These are phyloP conservation scores for Stegana nigrithorax DNA, from an alignment of 2,888 invertebrate genomes.

Conservation along the genomic window DNA sequence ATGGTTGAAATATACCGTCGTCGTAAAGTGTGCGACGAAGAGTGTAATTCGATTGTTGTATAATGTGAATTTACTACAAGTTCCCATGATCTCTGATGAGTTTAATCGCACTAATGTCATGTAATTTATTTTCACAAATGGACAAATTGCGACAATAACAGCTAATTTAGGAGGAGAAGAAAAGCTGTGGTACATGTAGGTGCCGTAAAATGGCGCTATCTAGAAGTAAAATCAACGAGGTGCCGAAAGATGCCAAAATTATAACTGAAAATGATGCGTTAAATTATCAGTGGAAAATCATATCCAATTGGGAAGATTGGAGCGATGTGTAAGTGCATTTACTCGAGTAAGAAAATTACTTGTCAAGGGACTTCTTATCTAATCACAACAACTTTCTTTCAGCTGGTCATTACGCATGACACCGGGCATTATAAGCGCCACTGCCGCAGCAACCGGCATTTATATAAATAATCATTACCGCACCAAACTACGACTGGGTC, in stretches of 20 bases:
- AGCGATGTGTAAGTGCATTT: slow-evolving; percentile 73
- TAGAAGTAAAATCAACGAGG: slow-evolving; percentile 65
- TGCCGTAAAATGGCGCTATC: slow-evolving; percentile 72
- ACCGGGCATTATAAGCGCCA: slow-evolving; percentile 69
- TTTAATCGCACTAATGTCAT: too few relatives aligned
- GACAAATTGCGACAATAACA: too few relatives aligned
- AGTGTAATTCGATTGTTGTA: too few relatives aligned
- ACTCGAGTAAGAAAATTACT: slow-evolving; percentile 9
- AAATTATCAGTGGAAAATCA: slow-evolving; percentile 72
- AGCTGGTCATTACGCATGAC: slow-evolving; percentile 73
- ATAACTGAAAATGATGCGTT: slow-evolving; percentile 73
- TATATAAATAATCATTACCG: slow-evolving; percentile 76
- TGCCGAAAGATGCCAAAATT: slow-evolving; percentile 74
- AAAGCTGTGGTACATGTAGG: too few relatives aligned
- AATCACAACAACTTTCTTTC: too few relatives aligned
- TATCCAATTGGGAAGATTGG: slow-evolving; percentile 72
- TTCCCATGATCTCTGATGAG: too few relatives aligned
- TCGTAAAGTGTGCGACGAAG: too few relatives aligned
- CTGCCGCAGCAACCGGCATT: slow-evolving; percentile 71
- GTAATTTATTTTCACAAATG: too few relatives aligned
- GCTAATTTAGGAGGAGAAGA: too few relatives aligned
- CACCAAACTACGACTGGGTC: slow-evolving; percentile 72
- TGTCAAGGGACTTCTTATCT: slow-evolving; percentile 26
- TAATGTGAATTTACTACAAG: too few relatives aligned
- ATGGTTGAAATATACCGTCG: too few relatives aligned